Conservation (phyloP, 2,113 vertebrate species). For the Genyomyrus donnyi region DNA sequence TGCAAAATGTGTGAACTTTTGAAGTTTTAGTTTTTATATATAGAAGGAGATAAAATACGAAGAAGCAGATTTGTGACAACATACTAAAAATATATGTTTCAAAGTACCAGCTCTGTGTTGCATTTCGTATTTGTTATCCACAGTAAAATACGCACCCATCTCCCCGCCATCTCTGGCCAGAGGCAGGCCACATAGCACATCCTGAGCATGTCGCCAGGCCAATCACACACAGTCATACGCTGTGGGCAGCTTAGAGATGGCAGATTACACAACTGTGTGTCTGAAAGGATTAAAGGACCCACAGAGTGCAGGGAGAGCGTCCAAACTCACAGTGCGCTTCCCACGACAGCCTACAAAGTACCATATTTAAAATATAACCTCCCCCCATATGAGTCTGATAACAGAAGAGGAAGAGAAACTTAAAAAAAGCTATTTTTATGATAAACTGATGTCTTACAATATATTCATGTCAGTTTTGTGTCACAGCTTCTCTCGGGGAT, state of each 20-base stretch:
- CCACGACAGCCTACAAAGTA: background rate
- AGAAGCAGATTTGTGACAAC: background rate
- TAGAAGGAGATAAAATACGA: background rate
- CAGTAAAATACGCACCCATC: background rate
- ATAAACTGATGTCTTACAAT: background rate
- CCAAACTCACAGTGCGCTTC: background rate
- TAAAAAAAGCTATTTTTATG: background rate
- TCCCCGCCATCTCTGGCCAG: background rate
- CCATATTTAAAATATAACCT: background rate
- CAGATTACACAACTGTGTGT: background rate
- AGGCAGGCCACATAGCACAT: background rate
- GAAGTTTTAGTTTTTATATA: background rate
- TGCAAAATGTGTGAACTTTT: background rate
- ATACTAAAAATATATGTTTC: background rate
- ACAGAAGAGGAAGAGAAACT: background rate
- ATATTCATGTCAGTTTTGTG: background rate
- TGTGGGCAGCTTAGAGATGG: background rate
- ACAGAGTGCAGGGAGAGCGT: background rate
- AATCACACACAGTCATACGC: background rate
- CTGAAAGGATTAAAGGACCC: background rate
- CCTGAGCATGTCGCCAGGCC: background rate
- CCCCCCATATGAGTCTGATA: background rate
- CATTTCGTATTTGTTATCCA: background rate
- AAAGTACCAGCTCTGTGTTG: background rate
- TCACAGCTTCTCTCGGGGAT: background rate